Evolutionary conservation across 2,113 vertebrate genomes (phyloP).

Genomic region (Carlito syrichta): DNA sequence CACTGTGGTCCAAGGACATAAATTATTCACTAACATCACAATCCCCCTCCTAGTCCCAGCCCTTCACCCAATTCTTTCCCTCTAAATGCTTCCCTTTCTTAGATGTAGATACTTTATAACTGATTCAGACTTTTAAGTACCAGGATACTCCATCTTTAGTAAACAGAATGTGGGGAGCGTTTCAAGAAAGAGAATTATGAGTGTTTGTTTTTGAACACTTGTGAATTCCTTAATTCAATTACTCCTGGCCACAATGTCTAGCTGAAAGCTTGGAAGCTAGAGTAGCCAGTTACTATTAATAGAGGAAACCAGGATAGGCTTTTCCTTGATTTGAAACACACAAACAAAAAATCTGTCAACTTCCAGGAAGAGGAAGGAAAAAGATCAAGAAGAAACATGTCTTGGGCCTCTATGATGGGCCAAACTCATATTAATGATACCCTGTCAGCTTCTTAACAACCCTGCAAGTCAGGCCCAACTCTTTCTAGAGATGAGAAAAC

Average conservation of each 20-base stretch:
- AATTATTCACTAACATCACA: not conserved
- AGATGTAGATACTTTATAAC: not conserved
- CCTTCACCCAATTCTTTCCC: not conserved
- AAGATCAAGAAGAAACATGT: not conserved
- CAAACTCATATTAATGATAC: not conserved
- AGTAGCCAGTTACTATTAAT: not conserved
- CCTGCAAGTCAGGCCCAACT: accelerated
- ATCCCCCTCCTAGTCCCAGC: too few relatives aligned
- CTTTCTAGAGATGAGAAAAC: not conserved
- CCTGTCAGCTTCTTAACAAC: not conserved
- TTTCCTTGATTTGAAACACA: too few relatives aligned
- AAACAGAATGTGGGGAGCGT: not conserved
- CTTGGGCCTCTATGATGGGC: not conserved
- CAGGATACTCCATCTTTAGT: not conserved
- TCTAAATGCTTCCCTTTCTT: not conserved
- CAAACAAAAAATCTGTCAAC: not conserved
- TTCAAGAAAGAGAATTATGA: not conserved
- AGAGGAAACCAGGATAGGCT: not conserved
- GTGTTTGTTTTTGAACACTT: not conserved
- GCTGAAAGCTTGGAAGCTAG: not conserved
- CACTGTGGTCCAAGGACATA: not conserved
- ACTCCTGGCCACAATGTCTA: not conserved
- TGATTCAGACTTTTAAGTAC: not conserved
- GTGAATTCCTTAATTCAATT: not conserved
- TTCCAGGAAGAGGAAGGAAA: not conserved